phyloP scores from a whole-genome alignment of 37 sponge, comb jelly and placozoan genomes.

The Ianthella basta region DNA sequence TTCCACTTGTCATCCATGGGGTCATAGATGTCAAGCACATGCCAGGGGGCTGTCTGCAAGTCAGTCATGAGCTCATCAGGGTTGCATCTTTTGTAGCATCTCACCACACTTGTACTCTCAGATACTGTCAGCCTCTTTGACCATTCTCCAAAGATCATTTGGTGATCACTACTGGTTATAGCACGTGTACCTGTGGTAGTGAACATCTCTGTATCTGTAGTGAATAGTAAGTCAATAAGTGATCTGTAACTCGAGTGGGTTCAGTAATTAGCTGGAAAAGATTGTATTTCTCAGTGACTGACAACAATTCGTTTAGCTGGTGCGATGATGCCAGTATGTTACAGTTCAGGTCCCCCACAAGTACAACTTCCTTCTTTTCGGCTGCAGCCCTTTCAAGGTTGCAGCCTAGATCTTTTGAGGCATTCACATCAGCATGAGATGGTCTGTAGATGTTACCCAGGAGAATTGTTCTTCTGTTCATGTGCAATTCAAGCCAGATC shows the following conservation, averaged over 20 bases:
- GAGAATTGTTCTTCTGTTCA: background rate
- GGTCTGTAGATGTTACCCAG: background rate
- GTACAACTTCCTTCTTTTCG: constrained; percentile 1
- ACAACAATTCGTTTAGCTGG: too few relatives aligned
- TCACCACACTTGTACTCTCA: background rate
- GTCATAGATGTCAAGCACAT: constrained; percentile 1
- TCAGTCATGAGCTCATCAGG: background rate
- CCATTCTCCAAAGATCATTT: background rate
- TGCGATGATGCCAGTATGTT: background rate
- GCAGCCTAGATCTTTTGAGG: background rate
- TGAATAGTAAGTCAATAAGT: background rate
- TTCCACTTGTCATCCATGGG: background rate
- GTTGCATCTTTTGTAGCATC: background rate
- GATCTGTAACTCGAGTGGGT: background rate
- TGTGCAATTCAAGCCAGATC: background rate
- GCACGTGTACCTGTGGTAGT: background rate
- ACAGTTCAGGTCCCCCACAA: background rate
- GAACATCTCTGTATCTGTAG: background rate
- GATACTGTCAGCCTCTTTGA: constrained; percentile 6
- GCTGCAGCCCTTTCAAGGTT: background rate
- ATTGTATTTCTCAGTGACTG: background rate
- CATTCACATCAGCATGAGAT: background rate
- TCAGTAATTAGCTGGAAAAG: background rate
- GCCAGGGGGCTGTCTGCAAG: background rate
- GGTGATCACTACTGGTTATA: background rate